These are phyloP conservation scores for Podarcis siculus DNA, from an alignment of 2,797 vertebrate species.

Conservation along the genomic window DNA sequence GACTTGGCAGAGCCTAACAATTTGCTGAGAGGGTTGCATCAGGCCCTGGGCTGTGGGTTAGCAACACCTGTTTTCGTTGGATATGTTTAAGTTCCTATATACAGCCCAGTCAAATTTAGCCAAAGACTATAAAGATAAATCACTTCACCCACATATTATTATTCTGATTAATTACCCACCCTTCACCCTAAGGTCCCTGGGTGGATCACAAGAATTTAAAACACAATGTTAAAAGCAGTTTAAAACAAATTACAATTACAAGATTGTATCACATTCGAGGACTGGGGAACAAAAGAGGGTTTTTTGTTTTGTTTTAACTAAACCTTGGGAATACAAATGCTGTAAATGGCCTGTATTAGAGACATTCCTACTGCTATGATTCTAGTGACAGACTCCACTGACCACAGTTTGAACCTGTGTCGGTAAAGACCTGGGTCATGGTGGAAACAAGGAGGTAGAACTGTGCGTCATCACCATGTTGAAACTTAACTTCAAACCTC, in stretches of 20 bases:
- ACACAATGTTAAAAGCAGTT: too few species aligned
- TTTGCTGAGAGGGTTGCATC: too few species aligned
- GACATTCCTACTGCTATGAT: not conserved
- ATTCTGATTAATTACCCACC: too few species aligned
- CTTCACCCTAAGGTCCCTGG: too few species aligned
- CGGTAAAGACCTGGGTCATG: not conserved
- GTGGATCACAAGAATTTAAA: too few species aligned
- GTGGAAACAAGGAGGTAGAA: not conserved
- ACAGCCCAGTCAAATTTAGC: slow-evolving; percentile 15
- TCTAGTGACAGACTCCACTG: not conserved
- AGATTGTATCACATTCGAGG: not conserved
- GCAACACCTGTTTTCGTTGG: not conserved
- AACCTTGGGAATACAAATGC: not conserved
- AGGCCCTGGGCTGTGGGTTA: too few species aligned
- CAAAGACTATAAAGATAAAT: not conserved
- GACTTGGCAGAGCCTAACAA: too few species aligned
- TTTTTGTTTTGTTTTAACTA: not conserved
- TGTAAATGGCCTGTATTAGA: not conserved
- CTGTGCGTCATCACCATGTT: not conserved
- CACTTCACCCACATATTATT: slow-evolving; percentile 14
- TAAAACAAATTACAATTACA: too few species aligned
- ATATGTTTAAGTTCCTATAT: slow-evolving; percentile 36
- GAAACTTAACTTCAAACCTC: not conserved
- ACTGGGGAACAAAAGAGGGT: not conserved
- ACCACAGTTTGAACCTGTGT: not conserved